Evolutionary conservation across 2,888 invertebrate species (phyloP), one percentile per base, ranked within the genome.

Genomic region (Leptopterna dolabrata): DNA sequence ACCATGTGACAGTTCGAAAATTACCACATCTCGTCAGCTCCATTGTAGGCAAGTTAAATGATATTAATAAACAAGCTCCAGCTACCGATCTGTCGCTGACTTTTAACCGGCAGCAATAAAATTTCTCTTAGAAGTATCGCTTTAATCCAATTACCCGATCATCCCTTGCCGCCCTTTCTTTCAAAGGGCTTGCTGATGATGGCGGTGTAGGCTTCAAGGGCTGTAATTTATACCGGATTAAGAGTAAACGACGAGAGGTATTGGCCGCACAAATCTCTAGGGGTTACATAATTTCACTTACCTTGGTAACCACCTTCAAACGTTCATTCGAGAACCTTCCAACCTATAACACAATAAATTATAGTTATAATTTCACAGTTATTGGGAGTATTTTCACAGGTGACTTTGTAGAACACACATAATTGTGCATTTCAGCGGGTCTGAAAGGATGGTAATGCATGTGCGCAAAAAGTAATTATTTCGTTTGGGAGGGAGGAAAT

Each of bases 91-190:
- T 76, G 14, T 36, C n/a, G 1, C 45, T n/a, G 27, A 78, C 78
- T 78, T 78, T 78, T 24, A 78, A 78, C 45, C 45, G 6, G 45
- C 78, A 43, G 78, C 78, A 45, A 78, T 78, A 45, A 24, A 78
- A 78, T 78, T 43, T 78, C 78, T 45, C 45, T 43, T 27, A 27
- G 78, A 41, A 45, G 24, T 78, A 45, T 43, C 78, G 78, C 78
- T 24, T 43, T 78, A 78, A 78, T 45, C 27, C 41, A 78, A 78
- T 78, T 78, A 78, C 24, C 78, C 78, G 78, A 78, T 78, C 78
- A 78, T 78, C 78, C 27, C 45, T 45, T 19, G 11, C 45, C 11
- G n/a, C n/a, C 45, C 45, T 45, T n/a, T n/a, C n/a, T n/a, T n/a
- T 78, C 78, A 78, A 78, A 78, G 78, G 27, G 27, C 16, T 45